Base-by-base conservation (phyloP, 2,113 vertebrate species). In the Nematolebias whitei region DNA sequence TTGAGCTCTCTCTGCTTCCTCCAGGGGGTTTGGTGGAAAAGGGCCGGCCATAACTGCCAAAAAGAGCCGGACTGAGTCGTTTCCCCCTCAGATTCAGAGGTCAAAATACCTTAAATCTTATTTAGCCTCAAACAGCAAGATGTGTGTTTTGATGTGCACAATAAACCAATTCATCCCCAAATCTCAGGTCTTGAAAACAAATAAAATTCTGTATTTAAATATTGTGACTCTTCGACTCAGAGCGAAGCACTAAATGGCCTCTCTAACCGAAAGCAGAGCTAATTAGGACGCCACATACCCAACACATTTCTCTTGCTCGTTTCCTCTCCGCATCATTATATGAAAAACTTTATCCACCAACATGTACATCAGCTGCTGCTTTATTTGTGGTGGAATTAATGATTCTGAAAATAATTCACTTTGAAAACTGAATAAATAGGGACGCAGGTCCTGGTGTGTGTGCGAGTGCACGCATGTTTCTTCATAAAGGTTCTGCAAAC, bases 91-190 rank as follows among this genome's bases (percentile, higher is more conserved):
- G 49, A 14, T 23, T 1, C 50, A 29, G 50, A 32, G 53, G 45
- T 60, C 77, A 93, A 94, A 91, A 92, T 86, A 91, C 94, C 95
- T 95, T 93, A 94, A 93, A 91, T 95, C 93, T 93, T 93, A 94
- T 91, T 95, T 94, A 44, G 54, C 64, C 39, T 68, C 12, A 13
- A 49, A 29, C 9, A 2, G 1, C 10, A 10, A 35, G 10, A 35
- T 8, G 9, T 35, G 32, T 9, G 32, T 35, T 35, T 35, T 6
- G 32, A 35, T 35, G 5, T 8, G 5, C 10, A 35, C 1, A 35
- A 35, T 26, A 24, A 13, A 50, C 48, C 23, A 50, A 6, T 12
- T 26, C 22, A 24, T 23, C 22, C 22, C 24, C 8, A 29, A 32
- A 52, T 29, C 24, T 29, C 24, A 18, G 16, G 49, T 52, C 18